Percentiles rank a stretch among this genome's conserved stretches.
phyloP scores from a whole-genome alignment of 2,888 invertebrate species.

The Folsomia candida region DNA sequence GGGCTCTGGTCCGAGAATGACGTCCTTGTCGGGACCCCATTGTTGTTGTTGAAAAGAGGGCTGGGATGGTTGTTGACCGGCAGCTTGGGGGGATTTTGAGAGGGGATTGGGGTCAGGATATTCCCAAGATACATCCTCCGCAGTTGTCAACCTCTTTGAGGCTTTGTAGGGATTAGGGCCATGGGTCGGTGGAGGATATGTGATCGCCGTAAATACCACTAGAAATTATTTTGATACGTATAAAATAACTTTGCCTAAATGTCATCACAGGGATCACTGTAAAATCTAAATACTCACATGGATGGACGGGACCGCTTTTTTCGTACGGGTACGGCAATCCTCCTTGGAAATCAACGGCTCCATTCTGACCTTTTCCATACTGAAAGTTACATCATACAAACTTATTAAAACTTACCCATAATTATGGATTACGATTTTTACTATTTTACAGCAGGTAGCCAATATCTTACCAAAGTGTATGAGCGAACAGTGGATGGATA shows the following conservation, averaged over 20 bases:
- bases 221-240: too few relatives aligned
- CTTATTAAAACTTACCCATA: background rate
- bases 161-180: background rate
- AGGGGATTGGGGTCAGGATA: background rate
- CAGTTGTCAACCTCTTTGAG: background rate
- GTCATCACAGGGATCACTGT: background rate
- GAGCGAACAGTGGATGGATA: conserved; percentile 25
- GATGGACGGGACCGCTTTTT: background rate
- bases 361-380: conserved; percentile 35
- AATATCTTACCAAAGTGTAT: conserved; percentile 30
- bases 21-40: background rate
- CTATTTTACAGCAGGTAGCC: background rate
- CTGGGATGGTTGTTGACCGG: background rate
- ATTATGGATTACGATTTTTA: background rate
- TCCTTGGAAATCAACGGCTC: conserved; percentile 29
- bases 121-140: background rate
- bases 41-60: background rate
- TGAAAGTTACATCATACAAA: conserved; percentile 6
- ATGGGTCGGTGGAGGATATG: too few relatives aligned
- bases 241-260: too few relatives aligned
- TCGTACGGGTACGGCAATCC: background rate
- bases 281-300: background rate
- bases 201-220: too few relatives aligned
- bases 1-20: conserved; percentile 19
- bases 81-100: background rate